These are phyloP conservation scores for Muricea muricata DNA, from an alignment of 92 coral and sea anemone genomes.

Conservation along the genomic window DNA sequence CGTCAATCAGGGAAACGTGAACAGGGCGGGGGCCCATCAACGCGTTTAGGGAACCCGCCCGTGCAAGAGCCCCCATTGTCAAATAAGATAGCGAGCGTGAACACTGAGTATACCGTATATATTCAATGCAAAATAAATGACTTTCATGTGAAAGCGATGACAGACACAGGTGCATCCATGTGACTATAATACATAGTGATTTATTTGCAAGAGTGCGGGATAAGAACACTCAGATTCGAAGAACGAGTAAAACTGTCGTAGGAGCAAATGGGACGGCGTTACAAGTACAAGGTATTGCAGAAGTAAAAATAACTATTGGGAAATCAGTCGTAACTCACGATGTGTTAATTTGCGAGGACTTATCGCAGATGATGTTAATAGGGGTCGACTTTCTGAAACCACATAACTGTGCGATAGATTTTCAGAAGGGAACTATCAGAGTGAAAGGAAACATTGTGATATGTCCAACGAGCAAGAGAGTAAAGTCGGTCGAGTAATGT, in stretches of 20 bases:
- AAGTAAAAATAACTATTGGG: conserved; percentile 10
- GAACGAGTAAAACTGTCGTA: conserved; percentile 32
- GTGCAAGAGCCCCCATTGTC: conserved; percentile 13
- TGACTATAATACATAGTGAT: too few relatives aligned
- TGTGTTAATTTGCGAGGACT: conserved; percentile 38
- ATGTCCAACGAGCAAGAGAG: conserved; percentile 37
- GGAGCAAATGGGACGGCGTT: conserved; percentile 51
- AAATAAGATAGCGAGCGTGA: too few relatives aligned
- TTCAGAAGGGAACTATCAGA: background rate
- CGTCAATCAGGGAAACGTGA: conserved; percentile 27
- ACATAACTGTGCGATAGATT: background rate
- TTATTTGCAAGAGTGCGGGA: too few relatives aligned
- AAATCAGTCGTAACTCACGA: conserved; percentile 26
- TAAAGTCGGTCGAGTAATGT: conserved; percentile 8
- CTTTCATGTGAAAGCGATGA: conserved; percentile 33
- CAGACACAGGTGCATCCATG: conserved; percentile 57
- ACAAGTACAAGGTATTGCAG: conserved; percentile 28
- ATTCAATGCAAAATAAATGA: conserved; percentile 31
- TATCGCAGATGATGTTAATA: conserved; percentile 39
- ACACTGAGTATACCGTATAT: too few relatives aligned
- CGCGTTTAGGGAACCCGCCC: conserved; percentile 31
- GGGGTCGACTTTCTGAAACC: background rate
- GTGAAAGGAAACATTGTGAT: too few relatives aligned
- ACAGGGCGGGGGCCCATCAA: conserved; percentile 40
- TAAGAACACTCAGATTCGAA: too few relatives aligned